Evolutionary conservation across 1,140 invertebrate species (phyloP), one percentile per base, ranked within the genome.

Genomic region (Brachionus paranguensis): DNA sequence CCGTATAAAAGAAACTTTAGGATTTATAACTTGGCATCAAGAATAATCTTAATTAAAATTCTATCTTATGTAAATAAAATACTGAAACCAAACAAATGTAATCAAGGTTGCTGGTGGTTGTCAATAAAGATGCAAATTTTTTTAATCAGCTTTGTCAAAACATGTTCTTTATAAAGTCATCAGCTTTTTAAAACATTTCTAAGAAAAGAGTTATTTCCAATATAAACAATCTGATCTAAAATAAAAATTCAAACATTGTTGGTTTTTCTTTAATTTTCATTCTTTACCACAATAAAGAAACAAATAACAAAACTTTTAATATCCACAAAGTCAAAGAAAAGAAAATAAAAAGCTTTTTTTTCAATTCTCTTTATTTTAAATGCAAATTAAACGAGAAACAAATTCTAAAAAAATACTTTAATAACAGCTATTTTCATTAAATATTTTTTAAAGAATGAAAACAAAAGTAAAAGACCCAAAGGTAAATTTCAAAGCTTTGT

Each of bases 381-480:
- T 72, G 68, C 37, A 72, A 72, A 72, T 72, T 72, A 41, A 43
- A 43, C 29, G 20, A 72, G 37, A 72, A 72, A 72, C 10, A 72
- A 20, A 20, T 10, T 41, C 33, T 20, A 41, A 20, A 41, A n/a
- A 72, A 72, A 43, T 37, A 12, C n/a, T 68, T 68, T 68, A 24
- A 33, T 20, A 43, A 72, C 33, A 72, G 68, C 68, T 72, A 70
- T 33, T 37, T 70, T 70, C 14, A 70, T n/a, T 33, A 70, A 70
- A 70, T 41, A 70, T 37, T 37, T 70, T 70, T 70, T n/a, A 76
- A 14, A 76, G 47, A 76, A 76, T 76, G 45, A 76, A 76, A 76
- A 43, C 47, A 76, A 76, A 76, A 76, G n/a, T 72, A 72, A 72
- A 72, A 72, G 68, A 72, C 68, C 68, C 68, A 41, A 72, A 72